phyloP scores from a whole-genome alignment of 1,140 invertebrate species.

The Eriocheir sinensis region DNA sequence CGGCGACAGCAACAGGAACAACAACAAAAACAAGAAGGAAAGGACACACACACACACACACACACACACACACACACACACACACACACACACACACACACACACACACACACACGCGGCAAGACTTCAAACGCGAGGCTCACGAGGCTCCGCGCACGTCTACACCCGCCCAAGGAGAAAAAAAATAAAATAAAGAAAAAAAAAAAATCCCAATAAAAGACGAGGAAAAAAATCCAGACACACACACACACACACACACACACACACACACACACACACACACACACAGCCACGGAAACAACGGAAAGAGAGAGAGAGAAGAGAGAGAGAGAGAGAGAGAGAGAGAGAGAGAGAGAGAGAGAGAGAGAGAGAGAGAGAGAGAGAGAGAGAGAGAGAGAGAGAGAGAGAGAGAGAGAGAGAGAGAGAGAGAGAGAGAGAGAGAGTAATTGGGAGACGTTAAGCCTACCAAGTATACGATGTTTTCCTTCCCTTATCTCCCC shows the following conservation, averaged over 20 bases:
- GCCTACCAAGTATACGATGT: no score
- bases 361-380: not conserved
- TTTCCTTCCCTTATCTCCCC: no score
- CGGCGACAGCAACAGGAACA: no score
- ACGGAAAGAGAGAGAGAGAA: not conserved
- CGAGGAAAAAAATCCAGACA: no score
- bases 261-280: constrained; percentile 4
- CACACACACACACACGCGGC: not conserved
- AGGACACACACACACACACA: not conserved
- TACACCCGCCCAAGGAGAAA: no score
- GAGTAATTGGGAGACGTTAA: not conserved
- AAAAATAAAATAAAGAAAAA: no score
- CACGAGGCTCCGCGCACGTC: not conserved
- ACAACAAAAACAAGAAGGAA: no score
- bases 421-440: not conserved
- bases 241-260: not conserved
- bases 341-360: not conserved
- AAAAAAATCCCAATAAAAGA: no score
- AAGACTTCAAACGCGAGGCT: not conserved
- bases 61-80: constrained; percentile 17
- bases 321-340: not conserved
- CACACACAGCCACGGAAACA: not conserved
- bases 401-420: not conserved
- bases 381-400: not conserved
- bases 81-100: constrained; percentile 22